Conservation (phyloP, 1,140 invertebrate genomes). For the Sycophaga agraensis region DNA sequence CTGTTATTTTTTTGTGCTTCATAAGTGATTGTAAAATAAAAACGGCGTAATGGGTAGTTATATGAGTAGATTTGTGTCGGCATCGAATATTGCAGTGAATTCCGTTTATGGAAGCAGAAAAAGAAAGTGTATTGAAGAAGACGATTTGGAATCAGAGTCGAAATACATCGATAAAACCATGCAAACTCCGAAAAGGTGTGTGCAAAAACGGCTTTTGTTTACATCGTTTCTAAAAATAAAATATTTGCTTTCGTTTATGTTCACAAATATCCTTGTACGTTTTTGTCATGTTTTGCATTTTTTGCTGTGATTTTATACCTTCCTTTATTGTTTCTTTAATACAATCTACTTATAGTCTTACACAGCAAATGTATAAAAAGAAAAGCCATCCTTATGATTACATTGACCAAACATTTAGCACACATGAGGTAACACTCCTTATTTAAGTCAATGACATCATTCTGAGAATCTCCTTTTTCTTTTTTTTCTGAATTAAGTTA, state of each 20-base stretch:
- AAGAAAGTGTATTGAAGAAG: conserved; percentile 54
- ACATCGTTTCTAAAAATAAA: not conserved
- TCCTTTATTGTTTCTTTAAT: not conserved
- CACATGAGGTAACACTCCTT: conserved; percentile 28
- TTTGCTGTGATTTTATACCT: not conserved
- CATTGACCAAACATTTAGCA: conserved; percentile 7
- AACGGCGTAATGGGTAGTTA: conserved; percentile 47
- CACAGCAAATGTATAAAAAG: too few species aligned
- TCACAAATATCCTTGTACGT: not conserved
- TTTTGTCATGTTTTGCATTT: not conserved
- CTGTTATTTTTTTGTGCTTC: not conserved
- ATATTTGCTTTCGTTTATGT: not conserved
- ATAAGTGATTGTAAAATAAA: not conserved
- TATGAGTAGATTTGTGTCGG: conserved; percentile 48
- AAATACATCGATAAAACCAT: conserved; percentile 54
- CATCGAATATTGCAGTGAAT: conserved; percentile 50
- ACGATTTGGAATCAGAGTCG: conserved; percentile 48
- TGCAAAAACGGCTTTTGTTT: not conserved
- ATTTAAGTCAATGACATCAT: conserved; percentile 37
- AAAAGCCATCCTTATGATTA: not conserved
- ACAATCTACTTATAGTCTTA: too few species aligned
- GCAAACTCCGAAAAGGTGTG: conserved; percentile 54
- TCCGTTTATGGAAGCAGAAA: conserved; percentile 51
- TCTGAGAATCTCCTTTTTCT: conserved; percentile 5
- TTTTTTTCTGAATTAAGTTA: not conserved